Conservation (phyloP, 1,140 invertebrate genomes). For the Ceratina australensis region DNA sequence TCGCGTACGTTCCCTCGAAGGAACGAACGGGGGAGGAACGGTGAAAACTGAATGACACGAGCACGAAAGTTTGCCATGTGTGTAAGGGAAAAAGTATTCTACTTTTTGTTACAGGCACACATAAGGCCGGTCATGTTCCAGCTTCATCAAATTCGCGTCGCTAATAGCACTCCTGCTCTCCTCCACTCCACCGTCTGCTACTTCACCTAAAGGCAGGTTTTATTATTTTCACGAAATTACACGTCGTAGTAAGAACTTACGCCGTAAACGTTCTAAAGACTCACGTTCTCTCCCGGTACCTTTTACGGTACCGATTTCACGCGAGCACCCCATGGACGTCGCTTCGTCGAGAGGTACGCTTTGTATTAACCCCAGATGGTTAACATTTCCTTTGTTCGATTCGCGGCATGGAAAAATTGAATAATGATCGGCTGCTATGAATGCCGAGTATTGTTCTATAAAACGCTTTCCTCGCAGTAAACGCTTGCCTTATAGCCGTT, state of each 20-base stretch:
- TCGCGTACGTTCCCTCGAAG: conserved; percentile 41
- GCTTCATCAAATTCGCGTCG: conserved; percentile 42
- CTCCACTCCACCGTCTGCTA: too few relatives aligned
- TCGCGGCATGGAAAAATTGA: too few relatives aligned
- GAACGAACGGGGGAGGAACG: background rate
- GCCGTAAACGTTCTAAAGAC: conserved; percentile 4
- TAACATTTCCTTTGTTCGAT: too few relatives aligned
- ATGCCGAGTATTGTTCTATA: too few relatives aligned
- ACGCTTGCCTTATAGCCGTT: too few relatives aligned
- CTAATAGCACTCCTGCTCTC: background rate
- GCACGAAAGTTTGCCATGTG: conserved; percentile 42
- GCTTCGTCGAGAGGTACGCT: background rate
- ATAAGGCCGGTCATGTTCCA: conserved; percentile 20
- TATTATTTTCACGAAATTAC: conserved; percentile 26
- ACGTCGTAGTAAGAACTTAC: background rate
- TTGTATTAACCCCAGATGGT: too few relatives aligned
- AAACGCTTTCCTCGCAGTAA: too few relatives aligned
- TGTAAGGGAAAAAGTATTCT: conserved; percentile 20
- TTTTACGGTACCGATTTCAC: conserved; percentile 31
- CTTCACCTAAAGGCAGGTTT: background rate
- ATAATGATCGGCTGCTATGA: too few relatives aligned
- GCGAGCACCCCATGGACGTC: background rate
- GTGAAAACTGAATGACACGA: conserved; percentile 41
- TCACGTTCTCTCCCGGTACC: background rate
- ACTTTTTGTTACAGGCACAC: background rate